These are phyloP conservation scores for Epinephelus malabaricus DNA, from an alignment of 2,797 vertebrate species.

Conservation along the genomic window DNA sequence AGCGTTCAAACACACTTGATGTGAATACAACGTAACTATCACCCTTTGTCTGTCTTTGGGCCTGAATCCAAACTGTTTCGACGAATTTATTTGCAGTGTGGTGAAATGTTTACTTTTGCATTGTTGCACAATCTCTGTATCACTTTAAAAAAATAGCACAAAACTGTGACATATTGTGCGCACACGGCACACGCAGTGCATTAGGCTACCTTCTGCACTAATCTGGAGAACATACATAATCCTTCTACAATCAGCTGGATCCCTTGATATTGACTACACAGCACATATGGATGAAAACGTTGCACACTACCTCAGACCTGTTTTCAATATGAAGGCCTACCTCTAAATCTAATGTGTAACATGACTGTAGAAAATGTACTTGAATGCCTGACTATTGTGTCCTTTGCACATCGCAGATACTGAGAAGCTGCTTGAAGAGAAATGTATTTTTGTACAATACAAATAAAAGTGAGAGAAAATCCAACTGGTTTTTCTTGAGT, in stretches of 20 bases:
- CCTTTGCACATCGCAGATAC: conserved; percentile 76
- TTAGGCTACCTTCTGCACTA: conserved; percentile 26
- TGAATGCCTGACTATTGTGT: conserved; percentile 75
- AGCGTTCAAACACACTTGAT: no score
- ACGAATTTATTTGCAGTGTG: conserved; percentile 16
- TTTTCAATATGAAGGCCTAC: conserved; percentile 71
- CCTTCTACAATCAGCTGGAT: conserved; percentile 6
- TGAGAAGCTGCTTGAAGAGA: conserved; percentile 74
- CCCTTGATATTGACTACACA: conserved; percentile 6
- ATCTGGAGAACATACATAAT: conserved; percentile 23
- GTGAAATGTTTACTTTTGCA: conserved; percentile 77
- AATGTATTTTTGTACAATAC: conserved; percentile 82
- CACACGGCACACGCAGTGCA: conserved; percentile 13
- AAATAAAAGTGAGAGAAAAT: conserved; percentile 41
- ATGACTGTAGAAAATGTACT: conserved; percentile 74
- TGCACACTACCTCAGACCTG: conserved; percentile 74
- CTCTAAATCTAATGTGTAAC: conserved; percentile 68
- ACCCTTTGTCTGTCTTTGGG: background rate
- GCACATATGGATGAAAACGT: conserved; percentile 16
- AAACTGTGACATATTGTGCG: background rate
- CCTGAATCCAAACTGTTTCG: background rate
- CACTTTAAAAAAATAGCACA: conserved; percentile 41
- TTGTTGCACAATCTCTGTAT: conserved; percentile 70
- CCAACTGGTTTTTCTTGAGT: no score
- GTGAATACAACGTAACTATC: background rate